Evolutionary conservation across 2,797 vertebrate species (phyloP), one percentile per base, ranked within the genome.

Genomic region (Syndactyla subalaris): DNA sequence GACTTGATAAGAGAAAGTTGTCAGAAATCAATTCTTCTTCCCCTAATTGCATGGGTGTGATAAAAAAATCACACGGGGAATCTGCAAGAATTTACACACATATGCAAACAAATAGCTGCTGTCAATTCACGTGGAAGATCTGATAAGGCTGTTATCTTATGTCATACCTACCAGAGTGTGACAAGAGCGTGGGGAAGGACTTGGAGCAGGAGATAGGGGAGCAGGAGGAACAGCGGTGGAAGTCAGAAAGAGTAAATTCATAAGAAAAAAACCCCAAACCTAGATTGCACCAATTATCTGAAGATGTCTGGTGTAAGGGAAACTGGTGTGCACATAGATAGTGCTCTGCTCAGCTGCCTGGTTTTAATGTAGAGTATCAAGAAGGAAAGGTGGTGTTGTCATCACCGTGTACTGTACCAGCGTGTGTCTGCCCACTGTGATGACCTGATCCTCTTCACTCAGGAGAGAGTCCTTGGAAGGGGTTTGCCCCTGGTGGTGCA

Each of bases 1-100:
- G 67, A 73, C 86, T 88, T 71, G 54, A 88, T 95, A 77, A 87
- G 65, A 85, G 85, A 88, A 95, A 81, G 81, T 94, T 93, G 81
- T 92, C 55, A 71, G 61, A 85, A 59, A 91, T 85, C 92, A 93
- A 10, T 92, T 92, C 70, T 94, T 94, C 83, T 94, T 95, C 26
- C 57, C 39, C 54, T 89, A 85, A 94, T 87, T 91, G 73, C 87
- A 89, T 0, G 59, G 22, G 41, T 72, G 55, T 57, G 85, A 80
- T 94, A 80, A 71, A 83, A 85, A 92, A 82, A 89, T 95, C 89
- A 68, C 75, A 54, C 0, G 0, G 45, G 51, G 83, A 89, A 85
- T 74, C 41, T 12, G 78, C 20, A 3, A 85, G 87, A 84, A 89
- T 90, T 93, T 93, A 48, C 71, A 79, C 88, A 57, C 57, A 2